Base-by-base conservation (phyloP, 2,888 invertebrate genomes). In the Drosophila pseudotakahashii region DNA sequence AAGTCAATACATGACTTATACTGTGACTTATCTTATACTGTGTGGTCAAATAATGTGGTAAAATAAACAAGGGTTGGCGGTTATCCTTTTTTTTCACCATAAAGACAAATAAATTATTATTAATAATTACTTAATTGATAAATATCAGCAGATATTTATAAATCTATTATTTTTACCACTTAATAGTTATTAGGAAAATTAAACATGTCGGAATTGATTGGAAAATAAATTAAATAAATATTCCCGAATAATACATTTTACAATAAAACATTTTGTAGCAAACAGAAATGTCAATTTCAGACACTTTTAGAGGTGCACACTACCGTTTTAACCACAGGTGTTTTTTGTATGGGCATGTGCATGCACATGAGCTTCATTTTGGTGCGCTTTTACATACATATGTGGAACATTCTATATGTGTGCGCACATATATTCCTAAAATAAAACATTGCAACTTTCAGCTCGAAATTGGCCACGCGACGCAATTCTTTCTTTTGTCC, bases 401-500 rank as follows among this genome's bases (percentile, higher is more conserved):
- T 51, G 58, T 26, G 66, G 47, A 59, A 16, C 26, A 58, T n/a
- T 42, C 32, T 36, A 39, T 4, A 51, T 30, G 19, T 37, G 57
- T 48, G 34, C 37, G 26, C 41, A 14, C 26, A 39, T 78, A 69
- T 72, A 39, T 53, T 81, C 79, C 73, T 51, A 85, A 83, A 88
- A 83, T 83, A 83, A 83, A 79, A 79, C 74, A 84, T 75, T 85
- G 82, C 88, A 83, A 79, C 88, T 83, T 84, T 48, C 55, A 48
- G 44, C 54, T 73, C 26, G 36, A 63, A 77, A 73, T 78, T 78
- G 76, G 72, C 77, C 79, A 83, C 66, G 75, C 84, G 75, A 73
- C 77, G 77, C 6, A 9, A 36, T 45, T 61, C 36, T 37, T 61
- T 30, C 44, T 37, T 36, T 55, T 23, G 32, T 13, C 48, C 44